Evolutionary conservation across 2,888 invertebrate genomes (phyloP).

Genomic region (Catonia carolina): DNA sequence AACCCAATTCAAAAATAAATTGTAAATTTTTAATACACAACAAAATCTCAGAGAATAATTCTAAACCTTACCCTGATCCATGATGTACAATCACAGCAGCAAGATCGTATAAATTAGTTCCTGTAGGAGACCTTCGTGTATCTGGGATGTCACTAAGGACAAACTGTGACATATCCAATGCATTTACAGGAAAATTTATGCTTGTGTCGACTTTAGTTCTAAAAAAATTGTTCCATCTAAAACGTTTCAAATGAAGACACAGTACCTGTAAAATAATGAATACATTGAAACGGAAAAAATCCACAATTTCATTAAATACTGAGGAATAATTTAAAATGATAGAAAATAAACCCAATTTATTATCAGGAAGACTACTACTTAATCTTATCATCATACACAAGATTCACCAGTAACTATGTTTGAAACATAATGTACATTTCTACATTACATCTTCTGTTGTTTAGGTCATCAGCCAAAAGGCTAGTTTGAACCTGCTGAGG

Average conservation of each 20-base stretch:
- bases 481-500: too few species aligned
- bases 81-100: slow-evolving; percentile 77
- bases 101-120: slow-evolving; percentile 65
- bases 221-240: slow-evolving; percentile 73
- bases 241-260: slow-evolving; percentile 75
- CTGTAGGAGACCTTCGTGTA: slow-evolving; percentile 55
- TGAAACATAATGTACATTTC: too few species aligned
- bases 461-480: too few species aligned
- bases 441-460: too few species aligned
- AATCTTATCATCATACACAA: background rate
- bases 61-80: slow-evolving; percentile 61
- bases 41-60: too few species aligned
- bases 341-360: background rate
- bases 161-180: slow-evolving; percentile 71
- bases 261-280: slow-evolving; percentile 49
- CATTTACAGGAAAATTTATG: slow-evolving; percentile 67
- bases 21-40: too few species aligned
- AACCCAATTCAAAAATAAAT: too few species aligned
- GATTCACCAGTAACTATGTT: too few species aligned
- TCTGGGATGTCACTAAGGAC: slow-evolving; percentile 60
- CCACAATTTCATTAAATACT: background rate
- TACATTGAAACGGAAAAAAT: background rate
- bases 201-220: slow-evolving; percentile 72
- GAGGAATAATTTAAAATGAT: background rate
- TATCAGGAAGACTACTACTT: background rate